Conservation (phyloP, 2,888 invertebrate genomes). For the Tineola bisselliella region DNA sequence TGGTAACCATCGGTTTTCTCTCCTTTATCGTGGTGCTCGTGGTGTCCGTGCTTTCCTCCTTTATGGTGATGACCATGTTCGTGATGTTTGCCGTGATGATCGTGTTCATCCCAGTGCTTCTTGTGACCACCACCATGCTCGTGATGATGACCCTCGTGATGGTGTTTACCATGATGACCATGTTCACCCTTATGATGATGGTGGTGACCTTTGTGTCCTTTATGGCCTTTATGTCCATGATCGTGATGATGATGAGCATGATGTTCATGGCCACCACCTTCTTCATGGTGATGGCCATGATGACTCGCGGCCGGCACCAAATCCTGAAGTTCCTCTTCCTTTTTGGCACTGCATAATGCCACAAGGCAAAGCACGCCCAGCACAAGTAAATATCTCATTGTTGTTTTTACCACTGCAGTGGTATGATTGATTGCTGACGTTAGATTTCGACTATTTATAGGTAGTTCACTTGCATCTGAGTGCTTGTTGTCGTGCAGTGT, state of each 20-base stretch:
- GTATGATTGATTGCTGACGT: slow-evolving; percentile 14
- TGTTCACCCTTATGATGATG: slow-evolving; percentile 59
- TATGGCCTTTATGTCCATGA: slow-evolving; percentile 51
- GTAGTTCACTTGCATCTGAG: slow-evolving; percentile 21
- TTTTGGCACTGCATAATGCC: slow-evolving; percentile 44
- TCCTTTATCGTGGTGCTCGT: slow-evolving; percentile 57
- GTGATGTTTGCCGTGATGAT: slow-evolving; percentile 52
- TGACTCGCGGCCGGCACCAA: slow-evolving; percentile 52
- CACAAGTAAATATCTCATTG: slow-evolving; percentile 46
- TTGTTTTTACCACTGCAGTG: slow-evolving; percentile 1
- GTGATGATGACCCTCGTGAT: slow-evolving; percentile 50
- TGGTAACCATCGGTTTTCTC: slow-evolving; percentile 56
- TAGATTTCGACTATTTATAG: slow-evolving; percentile 49
- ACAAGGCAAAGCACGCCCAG: slow-evolving; percentile 48
- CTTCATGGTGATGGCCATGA: slow-evolving; percentile 43
- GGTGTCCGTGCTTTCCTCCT: slow-evolving; percentile 53
- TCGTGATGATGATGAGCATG: slow-evolving; percentile 55
- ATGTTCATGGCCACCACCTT: slow-evolving; percentile 54
- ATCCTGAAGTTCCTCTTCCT: slow-evolving; percentile 33
- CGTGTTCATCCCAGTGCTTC: slow-evolving; percentile 53
- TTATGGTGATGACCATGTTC: slow-evolving; percentile 59
- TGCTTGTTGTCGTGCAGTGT: slow-evolving; percentile 27
- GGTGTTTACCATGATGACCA: slow-evolving; percentile 52
- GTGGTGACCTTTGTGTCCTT: slow-evolving; percentile 58
- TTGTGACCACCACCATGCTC: slow-evolving; percentile 56